Conservation (phyloP, 2,113 vertebrate species). For the Cyprinodon variegatus region DNA sequence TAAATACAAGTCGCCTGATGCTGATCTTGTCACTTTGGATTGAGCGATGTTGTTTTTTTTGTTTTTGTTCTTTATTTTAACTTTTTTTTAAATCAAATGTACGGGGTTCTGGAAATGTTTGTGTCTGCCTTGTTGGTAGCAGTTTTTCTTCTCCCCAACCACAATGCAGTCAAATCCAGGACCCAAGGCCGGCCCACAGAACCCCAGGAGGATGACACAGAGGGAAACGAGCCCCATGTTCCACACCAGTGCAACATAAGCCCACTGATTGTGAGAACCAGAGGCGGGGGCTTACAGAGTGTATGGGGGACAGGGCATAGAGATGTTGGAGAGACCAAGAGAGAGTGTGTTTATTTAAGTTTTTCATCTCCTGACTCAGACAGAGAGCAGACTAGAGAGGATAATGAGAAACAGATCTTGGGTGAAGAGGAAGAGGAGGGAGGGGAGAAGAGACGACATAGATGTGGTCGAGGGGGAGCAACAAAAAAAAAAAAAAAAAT, state of each 20-base stretch:
- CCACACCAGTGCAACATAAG: slow-evolving; percentile 41
- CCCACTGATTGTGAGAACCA: slow-evolving; percentile 68
- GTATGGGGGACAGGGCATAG: slow-evolving; percentile 18
- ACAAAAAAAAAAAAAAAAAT: background rate
- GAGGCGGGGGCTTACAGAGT: slow-evolving; percentile 33
- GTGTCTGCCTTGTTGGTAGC: slow-evolving; percentile 19
- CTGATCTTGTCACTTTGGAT: background rate
- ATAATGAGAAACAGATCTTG: slow-evolving; percentile 85
- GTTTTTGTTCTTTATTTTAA: background rate
- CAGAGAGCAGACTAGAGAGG: slow-evolving; percentile 81
- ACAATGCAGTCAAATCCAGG: slow-evolving; percentile 35
- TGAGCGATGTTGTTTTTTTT: background rate
- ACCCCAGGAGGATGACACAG: slow-evolving; percentile 60
- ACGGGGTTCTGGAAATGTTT: slow-evolving; percentile 7
- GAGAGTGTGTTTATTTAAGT: slow-evolving; percentile 80
- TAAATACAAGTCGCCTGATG: background rate
- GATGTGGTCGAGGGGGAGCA: slow-evolving; percentile 23
- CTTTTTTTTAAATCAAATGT: background rate
- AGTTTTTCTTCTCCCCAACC: slow-evolving; percentile 27
- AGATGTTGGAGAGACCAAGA: slow-evolving; percentile 20
- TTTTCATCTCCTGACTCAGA: slow-evolving; percentile 81
- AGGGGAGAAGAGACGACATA: slow-evolving; percentile 44
- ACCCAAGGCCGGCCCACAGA: slow-evolving; percentile 50
- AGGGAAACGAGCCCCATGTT: slow-evolving; percentile 46
- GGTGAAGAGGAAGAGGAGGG: slow-evolving; percentile 47